Evolutionary conservation across 1,140 invertebrate genomes (phyloP).

Genomic region (Lucilia cuprina): DNA sequence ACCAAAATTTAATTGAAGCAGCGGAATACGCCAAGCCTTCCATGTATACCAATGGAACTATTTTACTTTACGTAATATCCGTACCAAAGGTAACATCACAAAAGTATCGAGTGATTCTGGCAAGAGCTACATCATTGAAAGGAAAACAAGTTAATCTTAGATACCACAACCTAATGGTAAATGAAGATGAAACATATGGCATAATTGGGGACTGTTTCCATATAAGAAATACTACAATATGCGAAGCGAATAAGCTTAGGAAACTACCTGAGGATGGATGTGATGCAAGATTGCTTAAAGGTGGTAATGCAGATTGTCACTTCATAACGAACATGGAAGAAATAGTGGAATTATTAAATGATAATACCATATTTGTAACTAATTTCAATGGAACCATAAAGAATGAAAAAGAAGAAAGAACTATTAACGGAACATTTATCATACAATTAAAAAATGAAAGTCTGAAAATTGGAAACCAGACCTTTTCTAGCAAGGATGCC

Average conservation of each 20-base stretch:
- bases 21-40: not conserved
- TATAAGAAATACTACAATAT: too few relatives aligned
- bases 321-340: constrained; percentile 52
- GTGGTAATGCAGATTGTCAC: not conserved
- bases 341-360: constrained; percentile 50
- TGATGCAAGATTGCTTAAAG: too few relatives aligned
- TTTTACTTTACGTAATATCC: not conserved
- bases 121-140: constrained; percentile 51
- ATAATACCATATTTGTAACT: constrained; percentile 35
- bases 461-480: not conserved
- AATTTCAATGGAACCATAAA: constrained; percentile 39
- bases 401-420: constrained; percentile 36
- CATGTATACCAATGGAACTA: constrained; percentile 33
- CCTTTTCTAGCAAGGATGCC: not conserved
- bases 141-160: constrained; percentile 42
- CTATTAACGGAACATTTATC: not conserved
- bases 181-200: too few relatives aligned
- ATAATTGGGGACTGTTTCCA: too few relatives aligned
- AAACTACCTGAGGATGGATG: too few relatives aligned
- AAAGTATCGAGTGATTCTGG: constrained; percentile 44
- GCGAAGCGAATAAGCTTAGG: too few relatives aligned
- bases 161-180: too few relatives aligned
- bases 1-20: not conserved
- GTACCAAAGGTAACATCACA: constrained; percentile 52
- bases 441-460: not conserved